Evolutionary conservation across 1,140 invertebrate species (phyloP).

Genomic region (Trichonephila clavata): DNA sequence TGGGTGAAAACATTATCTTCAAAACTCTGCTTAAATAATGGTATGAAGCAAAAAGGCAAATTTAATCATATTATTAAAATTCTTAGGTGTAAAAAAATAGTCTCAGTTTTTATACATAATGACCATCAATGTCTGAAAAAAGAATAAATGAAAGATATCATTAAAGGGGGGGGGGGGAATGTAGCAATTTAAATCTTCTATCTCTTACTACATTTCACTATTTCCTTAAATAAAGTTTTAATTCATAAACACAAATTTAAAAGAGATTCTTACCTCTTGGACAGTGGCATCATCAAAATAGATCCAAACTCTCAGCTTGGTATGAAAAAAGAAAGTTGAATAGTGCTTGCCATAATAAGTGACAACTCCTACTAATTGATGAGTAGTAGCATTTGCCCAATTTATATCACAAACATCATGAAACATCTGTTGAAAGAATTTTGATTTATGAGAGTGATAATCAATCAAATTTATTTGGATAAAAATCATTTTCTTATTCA

Average conservation of each 20-base stretch:
- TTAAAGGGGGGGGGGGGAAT: no score
- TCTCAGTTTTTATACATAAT: no score
- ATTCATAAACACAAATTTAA: background rate
- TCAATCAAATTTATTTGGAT: background rate
- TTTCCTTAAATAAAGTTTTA: background rate
- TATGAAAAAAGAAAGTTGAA: conserved; percentile 97
- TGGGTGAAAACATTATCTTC: no score
- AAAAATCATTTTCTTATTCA: background rate
- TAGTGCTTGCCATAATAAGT: conserved; percentile 99
- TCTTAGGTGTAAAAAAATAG: no score
- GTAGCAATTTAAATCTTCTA: no score
- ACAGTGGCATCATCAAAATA: conserved; percentile 98
- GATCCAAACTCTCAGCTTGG: conserved; percentile 95
- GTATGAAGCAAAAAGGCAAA: no score
- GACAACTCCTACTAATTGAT: conserved; percentile 94
- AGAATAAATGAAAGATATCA: no score
- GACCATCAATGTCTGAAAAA: no score
- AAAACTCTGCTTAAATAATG: no score
- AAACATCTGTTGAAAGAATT: conserved; percentile 83
- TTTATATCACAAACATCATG: conserved; percentile 91
- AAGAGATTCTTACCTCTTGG: conserved; percentile 86
- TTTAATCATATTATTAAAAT: no score
- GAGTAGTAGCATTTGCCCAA: conserved; percentile 86
- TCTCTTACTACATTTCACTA: background rate
- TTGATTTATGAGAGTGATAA: background rate